These are phyloP conservation scores for Plebejus anna DNA, from an alignment of 2,888 invertebrate species.

Conservation along the genomic window DNA sequence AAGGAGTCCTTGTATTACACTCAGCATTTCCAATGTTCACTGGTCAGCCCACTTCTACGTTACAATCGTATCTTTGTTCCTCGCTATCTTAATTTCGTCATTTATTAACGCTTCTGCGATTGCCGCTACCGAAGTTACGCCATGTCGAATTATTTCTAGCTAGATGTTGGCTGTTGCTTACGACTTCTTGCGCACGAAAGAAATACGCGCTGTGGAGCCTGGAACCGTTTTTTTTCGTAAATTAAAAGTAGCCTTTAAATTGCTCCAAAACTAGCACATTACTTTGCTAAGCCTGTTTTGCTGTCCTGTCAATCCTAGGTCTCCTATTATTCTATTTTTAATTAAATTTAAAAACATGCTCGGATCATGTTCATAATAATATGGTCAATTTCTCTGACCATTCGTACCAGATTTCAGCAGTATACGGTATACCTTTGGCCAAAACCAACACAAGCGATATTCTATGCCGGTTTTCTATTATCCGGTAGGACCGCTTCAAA, in stretches of 20 bases:
- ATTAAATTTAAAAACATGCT: too few relatives aligned
- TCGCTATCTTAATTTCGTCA: neutral
- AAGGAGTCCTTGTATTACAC: neutral
- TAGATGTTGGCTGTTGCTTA: neutral
- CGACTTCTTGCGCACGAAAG: neutral
- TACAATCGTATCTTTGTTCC: conserved; percentile 13
- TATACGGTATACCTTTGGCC: neutral
- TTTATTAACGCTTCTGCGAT: neutral
- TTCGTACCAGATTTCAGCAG: too few relatives aligned
- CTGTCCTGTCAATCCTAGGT: too few relatives aligned
- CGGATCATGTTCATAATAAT: too few relatives aligned
- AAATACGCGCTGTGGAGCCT: neutral
- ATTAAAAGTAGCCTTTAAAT: too few relatives aligned
- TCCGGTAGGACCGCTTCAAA: neutral
- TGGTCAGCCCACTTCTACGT: neutral
- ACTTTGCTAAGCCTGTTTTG: too few relatives aligned
- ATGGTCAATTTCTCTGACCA: too few relatives aligned
- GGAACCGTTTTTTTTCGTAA: too few relatives aligned
- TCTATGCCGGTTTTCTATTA: neutral
- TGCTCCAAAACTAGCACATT: too few relatives aligned
- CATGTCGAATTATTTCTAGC: neutral
- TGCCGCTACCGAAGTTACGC: neutral
- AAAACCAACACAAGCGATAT: neutral
- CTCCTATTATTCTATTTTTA: too few relatives aligned
- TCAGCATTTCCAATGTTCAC: neutral